Evolutionary conservation across 35 echinoderm and acorn worm species (phyloP).

Genomic region (Acanthaster planci): DNA sequence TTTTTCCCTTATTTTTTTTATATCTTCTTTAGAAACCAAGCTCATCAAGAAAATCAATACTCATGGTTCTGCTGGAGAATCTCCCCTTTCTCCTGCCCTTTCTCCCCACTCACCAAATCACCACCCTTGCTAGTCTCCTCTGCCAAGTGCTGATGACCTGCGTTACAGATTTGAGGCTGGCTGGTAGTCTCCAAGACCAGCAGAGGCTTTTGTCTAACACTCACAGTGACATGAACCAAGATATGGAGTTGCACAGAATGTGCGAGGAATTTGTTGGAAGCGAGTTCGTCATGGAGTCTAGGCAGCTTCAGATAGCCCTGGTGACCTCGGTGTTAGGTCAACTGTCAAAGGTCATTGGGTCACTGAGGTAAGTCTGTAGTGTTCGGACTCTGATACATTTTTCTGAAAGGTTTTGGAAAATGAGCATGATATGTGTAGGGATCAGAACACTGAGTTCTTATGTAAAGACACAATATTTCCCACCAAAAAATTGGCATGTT

Average conservation of each 20-base stretch:
- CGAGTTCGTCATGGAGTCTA: conserved; percentile 50
- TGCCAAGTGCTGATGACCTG: neutral
- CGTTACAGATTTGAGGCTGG: too few species aligned
- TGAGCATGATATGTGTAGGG: too few species aligned
- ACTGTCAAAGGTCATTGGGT: neutral
- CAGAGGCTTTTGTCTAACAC: neutral
- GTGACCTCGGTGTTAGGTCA: conserved; percentile 12
- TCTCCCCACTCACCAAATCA: neutral
- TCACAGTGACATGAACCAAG: neutral
- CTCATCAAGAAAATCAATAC: neutral
- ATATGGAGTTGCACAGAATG: neutral
- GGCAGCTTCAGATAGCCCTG: conserved; percentile 40
- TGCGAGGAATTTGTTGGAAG: conserved; percentile 6
- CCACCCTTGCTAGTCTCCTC: conserved; percentile 4
- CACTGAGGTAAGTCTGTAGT: neutral
- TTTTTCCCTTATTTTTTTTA: too few species aligned
- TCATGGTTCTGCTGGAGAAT: neutral
- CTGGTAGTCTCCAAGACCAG: conserved; percentile 1
- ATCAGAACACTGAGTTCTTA: too few species aligned
- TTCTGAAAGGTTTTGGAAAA: too few species aligned
- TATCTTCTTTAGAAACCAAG: too few species aligned
- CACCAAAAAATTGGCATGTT: too few species aligned
- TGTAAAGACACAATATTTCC: too few species aligned
- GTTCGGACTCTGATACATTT: too few species aligned
- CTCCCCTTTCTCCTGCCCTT: neutral